These are phyloP conservation scores for Porites evermanni DNA, from an alignment of 92 coral and sea anemone species.

Conservation along the genomic window DNA sequence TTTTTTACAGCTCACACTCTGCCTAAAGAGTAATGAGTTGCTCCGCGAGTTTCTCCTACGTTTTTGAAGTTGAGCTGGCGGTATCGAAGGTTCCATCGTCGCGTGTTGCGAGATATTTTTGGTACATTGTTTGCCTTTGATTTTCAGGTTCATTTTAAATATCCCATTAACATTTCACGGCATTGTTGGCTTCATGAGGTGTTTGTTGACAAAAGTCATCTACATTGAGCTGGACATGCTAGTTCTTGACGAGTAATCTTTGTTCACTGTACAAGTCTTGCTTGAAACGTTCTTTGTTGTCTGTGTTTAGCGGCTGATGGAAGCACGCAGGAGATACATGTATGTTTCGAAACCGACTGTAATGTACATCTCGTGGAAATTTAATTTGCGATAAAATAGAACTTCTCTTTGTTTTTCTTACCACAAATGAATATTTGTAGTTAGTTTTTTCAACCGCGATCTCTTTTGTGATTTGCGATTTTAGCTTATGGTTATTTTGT, in stretches of 20 bases:
- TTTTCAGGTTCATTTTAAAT: slow-evolving; percentile 30
- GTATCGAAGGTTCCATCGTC: not conserved
- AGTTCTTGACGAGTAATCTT: not conserved
- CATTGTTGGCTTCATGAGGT: slow-evolving; percentile 13
- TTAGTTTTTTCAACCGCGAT: not conserved
- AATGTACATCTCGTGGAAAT: not conserved
- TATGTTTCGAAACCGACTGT: not conserved
- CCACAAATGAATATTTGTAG: not conserved
- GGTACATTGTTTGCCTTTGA: slow-evolving; percentile 41
- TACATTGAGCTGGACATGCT: not conserved
- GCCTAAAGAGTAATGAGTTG: slow-evolving; percentile 4
- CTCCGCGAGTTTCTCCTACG: not conserved
- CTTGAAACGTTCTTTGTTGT: not conserved
- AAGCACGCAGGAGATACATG: not conserved
- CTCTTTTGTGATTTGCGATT: not conserved
- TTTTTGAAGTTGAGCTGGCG: not conserved
- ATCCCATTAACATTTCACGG: slow-evolving; percentile 31
- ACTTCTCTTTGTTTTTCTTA: not conserved
- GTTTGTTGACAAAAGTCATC: slow-evolving; percentile 37
- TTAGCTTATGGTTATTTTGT: not conserved
- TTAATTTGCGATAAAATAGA: not conserved
- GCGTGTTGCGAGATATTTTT: slow-evolving; percentile 53
- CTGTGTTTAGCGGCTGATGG: not conserved
- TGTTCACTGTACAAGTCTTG: not conserved
- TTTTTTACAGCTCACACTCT: slow-evolving; percentile 14